These are phyloP conservation scores for Sphyrna mokarran DNA, from an alignment of 2,113 vertebrate genomes.

Conservation along the genomic window DNA sequence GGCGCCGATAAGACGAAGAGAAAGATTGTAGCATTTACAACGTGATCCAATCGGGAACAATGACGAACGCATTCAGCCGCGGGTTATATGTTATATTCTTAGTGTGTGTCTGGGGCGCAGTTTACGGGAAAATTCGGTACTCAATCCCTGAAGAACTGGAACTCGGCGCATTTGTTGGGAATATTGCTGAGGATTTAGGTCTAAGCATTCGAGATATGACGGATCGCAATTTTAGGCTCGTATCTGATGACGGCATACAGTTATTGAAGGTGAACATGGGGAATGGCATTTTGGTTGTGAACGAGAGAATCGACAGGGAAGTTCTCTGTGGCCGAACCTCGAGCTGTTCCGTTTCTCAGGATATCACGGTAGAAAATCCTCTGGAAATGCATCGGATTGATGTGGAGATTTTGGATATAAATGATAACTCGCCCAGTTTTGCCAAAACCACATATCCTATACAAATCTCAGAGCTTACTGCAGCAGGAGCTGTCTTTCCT, in stretches of 20 bases:
- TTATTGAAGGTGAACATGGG: slow-evolving; percentile 44
- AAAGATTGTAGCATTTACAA: not conserved
- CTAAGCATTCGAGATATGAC: slow-evolving; percentile 44
- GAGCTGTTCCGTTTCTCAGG: slow-evolving; percentile 57
- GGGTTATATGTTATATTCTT: slow-evolving; percentile 15
- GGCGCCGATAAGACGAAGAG: rapidly evolving
- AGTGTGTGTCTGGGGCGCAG: not conserved
- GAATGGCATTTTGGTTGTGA: slow-evolving; percentile 50
- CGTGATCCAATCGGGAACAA: not conserved
- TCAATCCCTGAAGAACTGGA: slow-evolving; percentile 46
- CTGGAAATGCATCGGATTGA: slow-evolving; percentile 58
- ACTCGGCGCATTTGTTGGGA: slow-evolving; percentile 44
- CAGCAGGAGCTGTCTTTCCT: slow-evolving; percentile 49
- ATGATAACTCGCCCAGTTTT: slow-evolving; percentile 62
- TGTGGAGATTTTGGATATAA: slow-evolving; percentile 60
- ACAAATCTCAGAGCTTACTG: slow-evolving; percentile 56
- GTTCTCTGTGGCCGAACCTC: slow-evolving; percentile 53
- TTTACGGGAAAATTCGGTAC: slow-evolving; percentile 45
- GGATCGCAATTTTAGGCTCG: slow-evolving; percentile 45
- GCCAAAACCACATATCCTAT: slow-evolving; percentile 47
- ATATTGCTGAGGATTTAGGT: slow-evolving; percentile 47
- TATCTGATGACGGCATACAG: slow-evolving; percentile 43
- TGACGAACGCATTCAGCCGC: not conserved
- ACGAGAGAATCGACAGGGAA: slow-evolving; percentile 59
- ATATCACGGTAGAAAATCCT: slow-evolving; percentile 62